phyloP scores from a whole-genome alignment of 2,797 vertebrate genomes.

The Pempheris klunzingeri region DNA sequence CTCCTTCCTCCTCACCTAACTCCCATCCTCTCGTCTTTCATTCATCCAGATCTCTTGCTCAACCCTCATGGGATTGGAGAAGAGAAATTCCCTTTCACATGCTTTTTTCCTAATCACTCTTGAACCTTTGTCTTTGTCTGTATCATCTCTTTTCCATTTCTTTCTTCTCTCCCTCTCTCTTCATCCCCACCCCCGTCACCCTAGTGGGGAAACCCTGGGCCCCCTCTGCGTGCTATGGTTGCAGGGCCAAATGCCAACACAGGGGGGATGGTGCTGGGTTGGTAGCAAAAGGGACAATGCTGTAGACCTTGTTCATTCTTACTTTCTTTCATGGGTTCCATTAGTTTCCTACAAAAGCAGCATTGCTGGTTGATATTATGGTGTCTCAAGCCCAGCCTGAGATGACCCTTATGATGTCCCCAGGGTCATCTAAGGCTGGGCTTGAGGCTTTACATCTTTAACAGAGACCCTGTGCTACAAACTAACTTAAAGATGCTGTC shows the following conservation, averaged over 20 bases:
- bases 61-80: neutral
- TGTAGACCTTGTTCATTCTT: slow-evolving; percentile 9
- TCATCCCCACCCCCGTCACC: slow-evolving; percentile 5
- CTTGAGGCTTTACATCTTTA: too few species aligned
- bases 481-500: neutral
- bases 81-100: slow-evolving; percentile 33
- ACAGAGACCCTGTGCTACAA: neutral
- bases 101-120: slow-evolving; percentile 24
- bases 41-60: slow-evolving; percentile 9
- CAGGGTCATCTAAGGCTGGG: too few species aligned
- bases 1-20: neutral
- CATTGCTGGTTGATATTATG: neutral
- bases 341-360: neutral
- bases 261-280: slow-evolving; percentile 19
- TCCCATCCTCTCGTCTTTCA: slow-evolving; percentile 12
- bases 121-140: slow-evolving; percentile 34
- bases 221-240: slow-evolving; percentile 52
- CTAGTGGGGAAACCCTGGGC: slow-evolving; percentile 29
- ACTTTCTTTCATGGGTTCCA: neutral
- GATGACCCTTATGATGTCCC: too few species aligned
- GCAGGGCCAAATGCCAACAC: slow-evolving; percentile 54
- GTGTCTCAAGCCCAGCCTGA: too few species aligned
- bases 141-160: slow-evolving; percentile 32
- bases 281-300: slow-evolving; percentile 20
- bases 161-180: neutral